Evolutionary conservation across 2,888 invertebrate species (phyloP).

Genomic region (Rhopalosiphum nymphaeae): DNA sequence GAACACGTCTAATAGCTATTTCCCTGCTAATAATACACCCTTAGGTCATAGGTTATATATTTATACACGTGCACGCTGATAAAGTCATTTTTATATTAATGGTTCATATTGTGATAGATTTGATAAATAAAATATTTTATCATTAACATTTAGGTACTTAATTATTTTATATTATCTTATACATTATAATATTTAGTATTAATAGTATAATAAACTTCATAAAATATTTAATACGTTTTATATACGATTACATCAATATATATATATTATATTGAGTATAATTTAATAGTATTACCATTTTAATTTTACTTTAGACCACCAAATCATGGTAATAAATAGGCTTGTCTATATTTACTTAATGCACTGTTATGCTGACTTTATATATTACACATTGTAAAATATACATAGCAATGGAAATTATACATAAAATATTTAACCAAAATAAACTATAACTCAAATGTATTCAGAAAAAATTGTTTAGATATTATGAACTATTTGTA

Average conservation of each 20-base stretch:
- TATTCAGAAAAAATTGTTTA: neutral
- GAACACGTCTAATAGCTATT: slow-evolving; percentile 51
- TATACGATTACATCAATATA: neutral
- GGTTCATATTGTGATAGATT: neutral
- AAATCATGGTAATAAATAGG: neutral
- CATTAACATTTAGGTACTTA: neutral
- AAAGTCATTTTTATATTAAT: slow-evolving; percentile 22
- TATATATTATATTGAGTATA: neutral
- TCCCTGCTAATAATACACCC: slow-evolving; percentile 45
- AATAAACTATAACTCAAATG: neutral
- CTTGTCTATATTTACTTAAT: neutral
- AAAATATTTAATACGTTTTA: neutral
- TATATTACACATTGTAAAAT: neutral
- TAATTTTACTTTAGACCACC: neutral
- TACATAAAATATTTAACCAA: neutral
- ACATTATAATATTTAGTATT: neutral
- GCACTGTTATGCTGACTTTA: neutral
- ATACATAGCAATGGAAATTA: neutral
- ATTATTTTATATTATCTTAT: neutral
- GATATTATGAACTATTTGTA: neutral
- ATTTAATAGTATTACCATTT: neutral
- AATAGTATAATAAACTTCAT: neutral
- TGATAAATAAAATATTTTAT: neutral
- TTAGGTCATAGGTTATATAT: neutral
- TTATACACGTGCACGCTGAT: neutral